These are phyloP conservation scores for Abrostola tripartita DNA, from an alignment of 2,888 invertebrate genomes.

Conservation along the genomic window DNA sequence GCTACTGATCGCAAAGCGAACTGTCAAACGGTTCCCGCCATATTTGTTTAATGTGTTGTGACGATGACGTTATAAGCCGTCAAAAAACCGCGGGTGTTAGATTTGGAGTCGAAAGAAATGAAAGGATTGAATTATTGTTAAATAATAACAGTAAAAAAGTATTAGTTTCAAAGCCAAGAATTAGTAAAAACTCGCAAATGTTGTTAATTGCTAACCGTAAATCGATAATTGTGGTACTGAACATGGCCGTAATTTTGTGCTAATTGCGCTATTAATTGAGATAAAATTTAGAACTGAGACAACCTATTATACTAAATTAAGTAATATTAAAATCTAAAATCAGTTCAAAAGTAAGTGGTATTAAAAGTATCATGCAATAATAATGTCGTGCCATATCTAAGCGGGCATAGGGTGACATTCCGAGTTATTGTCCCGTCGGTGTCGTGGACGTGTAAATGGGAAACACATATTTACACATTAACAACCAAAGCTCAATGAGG, in stretches of 20 bases:
- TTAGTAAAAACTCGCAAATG: not conserved
- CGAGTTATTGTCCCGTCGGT: constrained; percentile 46
- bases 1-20: constrained; percentile 75
- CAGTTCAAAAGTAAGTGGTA: too few relatives aligned
- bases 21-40: constrained; percentile 76
- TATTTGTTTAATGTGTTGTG: constrained; percentile 81
- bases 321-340: not conserved
- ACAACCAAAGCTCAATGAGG: constrained; percentile 72
- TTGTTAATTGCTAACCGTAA: constrained; percentile 5
- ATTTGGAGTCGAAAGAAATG: constrained; percentile 66
- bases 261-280: constrained; percentile 6
- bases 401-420: constrained; percentile 42
- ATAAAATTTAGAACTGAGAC: not conserved
- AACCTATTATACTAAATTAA: not conserved
- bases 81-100: constrained; percentile 75
- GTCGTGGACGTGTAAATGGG: constrained; percentile 70
- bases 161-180: not conserved
- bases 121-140: constrained; percentile 41
- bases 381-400: constrained; percentile 18
- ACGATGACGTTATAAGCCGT: constrained; percentile 70
- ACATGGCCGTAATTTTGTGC: constrained; percentile 6
- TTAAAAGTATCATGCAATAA: not conserved
- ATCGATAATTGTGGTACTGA: not conserved
- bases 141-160: constrained; percentile 22
- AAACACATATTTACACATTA: constrained; percentile 78